Evolutionary conservation across 2,797 vertebrate species (phyloP).

Genomic region (Sternarchorhynchus goeldii): DNA sequence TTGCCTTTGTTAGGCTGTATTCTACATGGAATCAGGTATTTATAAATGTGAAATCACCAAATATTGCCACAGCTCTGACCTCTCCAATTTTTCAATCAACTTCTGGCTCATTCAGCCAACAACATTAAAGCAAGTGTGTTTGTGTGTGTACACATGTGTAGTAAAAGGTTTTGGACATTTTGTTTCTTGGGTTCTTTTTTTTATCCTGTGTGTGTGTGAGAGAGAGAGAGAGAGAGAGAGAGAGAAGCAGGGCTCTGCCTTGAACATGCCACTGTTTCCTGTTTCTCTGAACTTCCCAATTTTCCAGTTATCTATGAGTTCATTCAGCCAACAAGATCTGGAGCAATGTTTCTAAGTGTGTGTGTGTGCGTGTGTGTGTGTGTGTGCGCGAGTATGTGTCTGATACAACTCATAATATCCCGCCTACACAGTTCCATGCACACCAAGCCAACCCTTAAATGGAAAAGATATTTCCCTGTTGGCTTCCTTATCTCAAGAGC

Average conservation of each 20-base stretch:
- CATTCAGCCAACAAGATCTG: constrained; percentile 24
- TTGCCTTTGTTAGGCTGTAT: too few relatives aligned
- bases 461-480: constrained; percentile 46
- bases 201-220: neutral
- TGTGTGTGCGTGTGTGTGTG: constrained; percentile 4
- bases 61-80: neutral
- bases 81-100: constrained; percentile 31
- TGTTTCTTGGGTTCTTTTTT: neutral
- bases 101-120: constrained; percentile 16
- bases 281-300: constrained; percentile 3
- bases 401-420: constrained; percentile 30
- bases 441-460: constrained; percentile 49
- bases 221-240: too few relatives aligned
- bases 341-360: constrained; percentile 8
- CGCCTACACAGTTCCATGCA: constrained; percentile 36
- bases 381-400: neutral
- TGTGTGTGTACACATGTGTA: neutral
- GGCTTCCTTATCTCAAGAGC: constrained; percentile 38
- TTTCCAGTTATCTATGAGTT: constrained; percentile 40
- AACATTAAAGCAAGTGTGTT: neutral
- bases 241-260: neutral
- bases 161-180: neutral
- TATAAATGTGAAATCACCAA: neutral
- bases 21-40: too few relatives aligned
- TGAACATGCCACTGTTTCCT: neutral